Conservation (phyloP, 2,113 vertebrate genomes). For the Nycticebus coucang region DNA sequence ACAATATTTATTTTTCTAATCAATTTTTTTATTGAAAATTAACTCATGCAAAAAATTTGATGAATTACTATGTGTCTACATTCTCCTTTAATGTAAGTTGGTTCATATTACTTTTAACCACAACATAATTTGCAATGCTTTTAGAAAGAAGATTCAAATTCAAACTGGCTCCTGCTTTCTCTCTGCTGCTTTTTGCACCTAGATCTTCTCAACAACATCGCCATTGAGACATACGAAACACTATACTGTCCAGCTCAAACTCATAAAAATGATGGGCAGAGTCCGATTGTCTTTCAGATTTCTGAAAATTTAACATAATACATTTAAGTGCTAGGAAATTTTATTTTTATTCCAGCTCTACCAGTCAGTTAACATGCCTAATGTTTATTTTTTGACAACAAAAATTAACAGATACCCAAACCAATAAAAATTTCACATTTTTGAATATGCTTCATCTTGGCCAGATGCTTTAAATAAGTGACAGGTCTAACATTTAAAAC, state of each 20-base stretch:
- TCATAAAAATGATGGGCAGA: not conserved
- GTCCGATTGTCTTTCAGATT: not conserved
- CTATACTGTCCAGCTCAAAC: not conserved
- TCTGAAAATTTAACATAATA: constrained; percentile 19
- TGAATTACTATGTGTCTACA: not conserved
- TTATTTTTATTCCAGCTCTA: constrained; percentile 13
- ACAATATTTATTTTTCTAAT: not conserved
- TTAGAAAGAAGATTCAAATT: not conserved
- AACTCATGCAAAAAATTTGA: not conserved
- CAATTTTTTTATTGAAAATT: constrained; percentile 33
- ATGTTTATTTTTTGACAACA: not conserved
- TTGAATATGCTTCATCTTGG: not conserved
- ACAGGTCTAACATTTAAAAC: not conserved
- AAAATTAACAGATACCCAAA: not conserved
- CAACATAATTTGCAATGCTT: not conserved
- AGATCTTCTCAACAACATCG: not conserved
- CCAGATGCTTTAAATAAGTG: not conserved
- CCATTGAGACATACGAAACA: not conserved
- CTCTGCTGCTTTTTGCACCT: not conserved
- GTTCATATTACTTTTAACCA: not conserved
- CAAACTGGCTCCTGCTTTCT: not conserved
- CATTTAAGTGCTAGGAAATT: not conserved
- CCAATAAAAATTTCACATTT: constrained; percentile 13
- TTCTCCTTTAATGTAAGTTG: not conserved
- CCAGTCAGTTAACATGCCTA: not conserved